Evolutionary conservation across 2,888 invertebrate genomes (phyloP).

Genomic region (Ormyrus rosae): DNA sequence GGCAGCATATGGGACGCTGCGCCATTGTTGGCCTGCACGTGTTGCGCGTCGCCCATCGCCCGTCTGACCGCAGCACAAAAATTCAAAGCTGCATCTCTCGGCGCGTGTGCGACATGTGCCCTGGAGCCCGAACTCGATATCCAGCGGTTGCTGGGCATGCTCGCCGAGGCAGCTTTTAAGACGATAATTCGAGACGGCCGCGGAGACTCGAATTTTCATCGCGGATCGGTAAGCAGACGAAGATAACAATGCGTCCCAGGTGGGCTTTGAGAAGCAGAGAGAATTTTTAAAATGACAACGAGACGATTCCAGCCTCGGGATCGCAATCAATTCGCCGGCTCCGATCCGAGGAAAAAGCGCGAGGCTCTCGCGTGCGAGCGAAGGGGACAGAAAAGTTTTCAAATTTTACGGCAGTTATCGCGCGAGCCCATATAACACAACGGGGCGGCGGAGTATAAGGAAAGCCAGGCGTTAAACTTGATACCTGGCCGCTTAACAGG

Average conservation of each 20-base stretch:
- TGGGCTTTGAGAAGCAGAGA: no score
- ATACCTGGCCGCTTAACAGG: constrained; percentile 60
- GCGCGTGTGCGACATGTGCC: not conserved
- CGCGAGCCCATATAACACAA: constrained; percentile 32
- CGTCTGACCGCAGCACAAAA: constrained; percentile 6
- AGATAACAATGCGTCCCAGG: not conserved
- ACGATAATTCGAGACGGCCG: not conserved
- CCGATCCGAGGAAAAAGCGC: not conserved
- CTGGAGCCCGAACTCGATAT: constrained; percentile 9
- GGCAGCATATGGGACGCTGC: constrained; percentile 29
- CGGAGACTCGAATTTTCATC: constrained; percentile 18
- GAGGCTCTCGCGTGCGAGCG: not conserved
- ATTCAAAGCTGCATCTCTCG: not conserved
- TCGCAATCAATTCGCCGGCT: no score
- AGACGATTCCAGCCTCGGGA: no score
- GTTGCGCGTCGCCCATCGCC: not conserved
- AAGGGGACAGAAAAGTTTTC: constrained; percentile 9
- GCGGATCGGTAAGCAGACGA: no score
- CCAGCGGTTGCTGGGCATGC: not conserved
- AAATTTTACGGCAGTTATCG: constrained; percentile 47
- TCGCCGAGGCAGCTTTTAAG: no score
- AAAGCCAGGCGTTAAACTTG: constrained; percentile 50
- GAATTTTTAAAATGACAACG: no score
- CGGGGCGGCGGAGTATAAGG: constrained; percentile 31
- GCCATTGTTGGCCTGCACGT: constrained; percentile 37